These are phyloP conservation scores for Sisor rabdophorus DNA, from an alignment of 2,113 vertebrate genomes.

Conservation along the genomic window DNA sequence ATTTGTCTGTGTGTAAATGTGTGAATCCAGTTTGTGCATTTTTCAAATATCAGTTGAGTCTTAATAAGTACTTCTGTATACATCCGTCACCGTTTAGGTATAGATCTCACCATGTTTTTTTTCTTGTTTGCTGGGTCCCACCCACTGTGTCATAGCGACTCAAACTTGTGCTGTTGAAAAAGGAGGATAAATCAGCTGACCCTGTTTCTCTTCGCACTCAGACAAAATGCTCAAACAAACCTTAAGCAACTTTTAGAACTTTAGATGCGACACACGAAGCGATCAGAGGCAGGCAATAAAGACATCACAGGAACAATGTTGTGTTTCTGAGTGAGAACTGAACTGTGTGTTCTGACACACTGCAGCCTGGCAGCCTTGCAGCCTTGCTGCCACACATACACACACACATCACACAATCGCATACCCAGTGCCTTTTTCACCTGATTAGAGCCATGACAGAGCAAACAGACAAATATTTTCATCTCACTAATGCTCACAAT, in stretches of 20 bases:
- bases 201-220: background rate
- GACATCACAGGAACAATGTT: slow-evolving; percentile 13
- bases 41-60: no score
- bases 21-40: background rate
- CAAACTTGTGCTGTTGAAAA: background rate
- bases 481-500: slow-evolving; percentile 5
- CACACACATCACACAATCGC: slow-evolving; percentile 14
- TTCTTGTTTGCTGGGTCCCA: background rate
- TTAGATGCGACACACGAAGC: slow-evolving; percentile 14
- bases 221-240: slow-evolving; percentile 18
- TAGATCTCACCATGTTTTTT: background rate
- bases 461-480: slow-evolving; percentile 18
- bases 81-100: background rate
- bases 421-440: slow-evolving; percentile 10
- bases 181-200: background rate
- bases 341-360: slow-evolving; percentile 31
- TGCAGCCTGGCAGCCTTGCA: slow-evolving; percentile 34
- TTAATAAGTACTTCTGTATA: background rate
- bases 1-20: background rate
- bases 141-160: background rate
- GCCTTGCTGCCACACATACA: slow-evolving; percentile 32
- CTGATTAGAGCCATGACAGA: slow-evolving; percentile 16
- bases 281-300: slow-evolving; percentile 33
- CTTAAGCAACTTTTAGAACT: slow-evolving; percentile 30
- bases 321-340: slow-evolving; percentile 29